Evolutionary conservation across 2,888 invertebrate species (phyloP), one percentile per base, ranked within the genome.

Genomic region (Blomia tropicalis): DNA sequence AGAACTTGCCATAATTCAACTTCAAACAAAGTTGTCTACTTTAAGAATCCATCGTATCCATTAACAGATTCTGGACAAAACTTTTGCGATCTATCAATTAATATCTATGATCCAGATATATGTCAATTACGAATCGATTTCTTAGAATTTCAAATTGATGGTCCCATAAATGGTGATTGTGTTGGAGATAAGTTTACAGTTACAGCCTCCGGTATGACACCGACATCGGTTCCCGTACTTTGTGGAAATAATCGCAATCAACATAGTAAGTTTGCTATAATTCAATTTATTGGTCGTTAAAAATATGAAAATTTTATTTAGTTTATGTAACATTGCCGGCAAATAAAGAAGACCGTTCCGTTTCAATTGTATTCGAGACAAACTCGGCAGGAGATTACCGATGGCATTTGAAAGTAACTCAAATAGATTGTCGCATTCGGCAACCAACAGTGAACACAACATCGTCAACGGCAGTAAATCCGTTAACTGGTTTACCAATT

Each of bases 1-100:
- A 29, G 63, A 30, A 61, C 66, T 2, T 66, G 66, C 41, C 66
- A 66, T 41, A 64, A 64, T 43, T 59, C 63, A 1, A 66, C 66
- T 19, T 51, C 47, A 11, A 61, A 66, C 30, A 66, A 66, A 60
- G 66, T 66, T n/a, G 64, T 66, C 31, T 66, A 66, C 41, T 66
- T 66, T 29, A 59, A 60, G 23, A 66, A 66, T 62, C 66, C 66
- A 4, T 32, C 27, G 22, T 66, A 64, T 59, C 66, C 66, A 11
- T 32, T 27, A 22, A 44, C 62, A 19, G 66, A 66, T 43, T 43
- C 43, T 41, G 51, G 58, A 23, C 64, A 65, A 30, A 66, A 66
- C 51, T 66, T 62, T 41, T 66, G 66, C 44, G 66, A 66, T 43
- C 43, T 66, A 14, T 65, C 62, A 2, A 44, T 66, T 19, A 65